A percentile compares a stretch with the other conserved stretches of the same genome.
phyloP scores from a whole-genome alignment of 2,113 vertebrate genomes.

The Thunnus maccoyii region DNA sequence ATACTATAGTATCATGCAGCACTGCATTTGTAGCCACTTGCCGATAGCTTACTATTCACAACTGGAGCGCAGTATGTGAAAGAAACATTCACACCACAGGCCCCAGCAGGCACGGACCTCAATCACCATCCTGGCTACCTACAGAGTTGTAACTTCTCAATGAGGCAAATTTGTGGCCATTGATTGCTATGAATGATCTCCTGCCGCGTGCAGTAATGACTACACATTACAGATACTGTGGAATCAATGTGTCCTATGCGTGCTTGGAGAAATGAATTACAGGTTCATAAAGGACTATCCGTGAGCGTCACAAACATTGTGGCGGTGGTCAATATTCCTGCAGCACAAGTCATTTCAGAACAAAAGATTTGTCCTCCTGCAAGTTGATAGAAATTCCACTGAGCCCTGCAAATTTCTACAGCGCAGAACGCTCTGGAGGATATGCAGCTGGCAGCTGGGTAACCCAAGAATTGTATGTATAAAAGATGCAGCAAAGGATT shows the following conservation, averaged over 20 bases:
- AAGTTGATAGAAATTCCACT: constrained; percentile 75
- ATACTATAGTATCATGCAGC: constrained; percentile 52
- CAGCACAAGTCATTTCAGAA: constrained; percentile 74
- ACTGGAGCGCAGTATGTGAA: constrained; percentile 57
- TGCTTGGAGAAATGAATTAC: constrained; percentile 81
- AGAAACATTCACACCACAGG: constrained; percentile 65
- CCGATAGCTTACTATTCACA: constrained; percentile 62
- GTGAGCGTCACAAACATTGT: constrained; percentile 73
- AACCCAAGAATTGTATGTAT: constrained; percentile 68
- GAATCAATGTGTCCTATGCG: constrained; percentile 80
- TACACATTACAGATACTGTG: constrained; percentile 78
- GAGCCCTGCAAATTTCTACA: constrained; percentile 70
- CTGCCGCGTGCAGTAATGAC: constrained; percentile 77
- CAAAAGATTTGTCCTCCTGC: constrained; percentile 76
- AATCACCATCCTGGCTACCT: constrained; percentile 70
- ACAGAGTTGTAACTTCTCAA: constrained; percentile 78
- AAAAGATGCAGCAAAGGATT: constrained; percentile 66
- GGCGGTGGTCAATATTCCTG: constrained; percentile 73
- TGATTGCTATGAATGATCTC: constrained; percentile 81
- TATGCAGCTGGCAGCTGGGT: constrained; percentile 74
- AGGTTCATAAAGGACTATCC: constrained; percentile 78
- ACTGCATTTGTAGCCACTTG: constrained; percentile 51
- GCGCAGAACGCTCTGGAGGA: constrained; percentile 62
- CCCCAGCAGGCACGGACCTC: constrained; percentile 56
- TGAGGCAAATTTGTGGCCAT: constrained; percentile 79